Evolutionary conservation across 2,797 vertebrate species (phyloP).

Genomic region (Brachyalestes nurse): DNA sequence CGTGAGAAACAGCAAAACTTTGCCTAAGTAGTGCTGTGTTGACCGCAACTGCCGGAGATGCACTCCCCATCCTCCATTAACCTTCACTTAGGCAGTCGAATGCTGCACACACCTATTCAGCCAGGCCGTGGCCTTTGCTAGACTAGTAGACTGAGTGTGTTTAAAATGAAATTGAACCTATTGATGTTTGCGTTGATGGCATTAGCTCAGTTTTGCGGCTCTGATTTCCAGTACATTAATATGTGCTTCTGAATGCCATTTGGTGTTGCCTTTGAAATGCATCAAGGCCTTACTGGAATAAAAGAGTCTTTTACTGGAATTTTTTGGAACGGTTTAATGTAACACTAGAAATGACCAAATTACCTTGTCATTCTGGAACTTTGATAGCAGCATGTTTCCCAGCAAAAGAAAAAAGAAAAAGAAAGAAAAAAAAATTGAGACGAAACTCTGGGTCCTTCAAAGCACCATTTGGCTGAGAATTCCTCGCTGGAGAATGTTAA

Average conservation of each 20-base stretch:
- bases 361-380: slow-evolving; percentile 49
- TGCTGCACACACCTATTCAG: slow-evolving; percentile 22
- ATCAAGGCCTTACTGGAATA: slow-evolving; percentile 39
- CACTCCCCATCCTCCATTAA: slow-evolving; percentile 21
- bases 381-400: slow-evolving; percentile 34
- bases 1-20: slow-evolving; percentile 1
- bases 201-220: slow-evolving; percentile 40
- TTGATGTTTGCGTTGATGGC: slow-evolving; percentile 50
- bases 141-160: slow-evolving; percentile 20
- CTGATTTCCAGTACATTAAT: slow-evolving; percentile 33
- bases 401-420: not conserved
- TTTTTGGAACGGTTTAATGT: slow-evolving; percentile 46
- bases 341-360: slow-evolving; percentile 52
- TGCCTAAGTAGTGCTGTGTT: not conserved
- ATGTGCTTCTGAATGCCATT: slow-evolving; percentile 34
- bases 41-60: slow-evolving; percentile 7
- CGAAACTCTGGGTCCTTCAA: slow-evolving; percentile 41
- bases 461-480: slow-evolving; percentile 24
- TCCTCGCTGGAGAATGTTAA: slow-evolving; percentile 46
- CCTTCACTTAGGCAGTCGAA: slow-evolving; percentile 14
- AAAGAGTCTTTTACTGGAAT: slow-evolving; percentile 45
- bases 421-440: not conserved
- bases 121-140: not conserved
- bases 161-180: slow-evolving; percentile 49
- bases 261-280: slow-evolving; percentile 37